Conservation (phyloP, 2,797 vertebrate genomes). For the Lutjanus campechanus region DNA sequence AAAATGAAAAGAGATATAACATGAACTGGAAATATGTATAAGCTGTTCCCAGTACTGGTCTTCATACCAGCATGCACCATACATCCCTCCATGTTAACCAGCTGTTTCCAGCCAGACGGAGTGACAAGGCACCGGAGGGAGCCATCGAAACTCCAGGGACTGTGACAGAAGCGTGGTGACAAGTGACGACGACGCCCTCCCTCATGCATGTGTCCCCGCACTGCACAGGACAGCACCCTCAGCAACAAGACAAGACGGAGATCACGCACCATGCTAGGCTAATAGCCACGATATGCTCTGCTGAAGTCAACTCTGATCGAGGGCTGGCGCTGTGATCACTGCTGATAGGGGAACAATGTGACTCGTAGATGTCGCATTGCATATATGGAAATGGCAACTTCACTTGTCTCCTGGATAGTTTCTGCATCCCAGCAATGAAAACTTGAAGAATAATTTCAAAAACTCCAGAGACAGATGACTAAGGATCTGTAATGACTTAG, state of each 20-base stretch:
- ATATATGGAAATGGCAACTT: constrained; percentile 60
- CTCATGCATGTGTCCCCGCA: constrained; percentile 60
- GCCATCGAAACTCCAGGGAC: constrained; percentile 68
- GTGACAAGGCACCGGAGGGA: constrained; percentile 77
- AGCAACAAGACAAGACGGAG: constrained; percentile 74
- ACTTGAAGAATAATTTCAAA: constrained; percentile 8
- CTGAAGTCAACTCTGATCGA: constrained; percentile 75
- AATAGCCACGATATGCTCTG: constrained; percentile 70
- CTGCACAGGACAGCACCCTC: constrained; percentile 75
- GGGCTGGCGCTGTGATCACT: constrained; percentile 65
- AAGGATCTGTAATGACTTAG: neutral
- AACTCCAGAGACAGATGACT: constrained; percentile 17
- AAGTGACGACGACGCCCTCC: constrained; percentile 67
- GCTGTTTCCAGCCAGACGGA: constrained; percentile 75
- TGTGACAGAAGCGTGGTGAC: constrained; percentile 78
- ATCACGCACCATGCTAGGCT: constrained; percentile 77
- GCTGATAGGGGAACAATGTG: constrained; percentile 68
- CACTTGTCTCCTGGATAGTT: constrained; percentile 39
- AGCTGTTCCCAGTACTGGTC: constrained; percentile 8
- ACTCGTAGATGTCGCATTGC: constrained; percentile 69
- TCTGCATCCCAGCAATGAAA: constrained; percentile 37
- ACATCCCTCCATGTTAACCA: constrained; percentile 61
- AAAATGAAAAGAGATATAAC: neutral
- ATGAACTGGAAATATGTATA: neutral
- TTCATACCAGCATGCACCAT: constrained; percentile 49